A percentile compares a stretch with the other conserved stretches of the same genome.
Conservation (phyloP, 2,797 vertebrate genomes). For the Varecia variegata region DNA sequence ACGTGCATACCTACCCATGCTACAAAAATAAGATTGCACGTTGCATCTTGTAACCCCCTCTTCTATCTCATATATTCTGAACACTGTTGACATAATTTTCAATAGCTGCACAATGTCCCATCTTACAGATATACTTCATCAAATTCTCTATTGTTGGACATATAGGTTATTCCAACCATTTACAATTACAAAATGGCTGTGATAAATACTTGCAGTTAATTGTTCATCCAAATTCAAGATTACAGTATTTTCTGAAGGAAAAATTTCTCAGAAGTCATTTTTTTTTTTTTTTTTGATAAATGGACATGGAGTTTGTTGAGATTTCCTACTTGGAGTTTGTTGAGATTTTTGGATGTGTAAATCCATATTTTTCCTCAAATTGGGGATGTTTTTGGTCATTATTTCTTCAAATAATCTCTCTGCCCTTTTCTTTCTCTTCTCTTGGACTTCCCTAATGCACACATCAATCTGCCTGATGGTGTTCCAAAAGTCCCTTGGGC, state of each 20-base stretch:
- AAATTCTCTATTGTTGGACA: not conserved
- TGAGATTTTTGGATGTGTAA: not conserved
- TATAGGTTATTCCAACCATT: not conserved
- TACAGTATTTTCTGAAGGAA: not conserved
- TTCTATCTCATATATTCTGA: not conserved
- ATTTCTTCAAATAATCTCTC: not conserved
- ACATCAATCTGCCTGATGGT: not conserved
- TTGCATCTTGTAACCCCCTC: not conserved
- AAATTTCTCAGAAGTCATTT: not conserved
- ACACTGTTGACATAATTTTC: not conserved
- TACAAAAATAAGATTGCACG: not conserved
- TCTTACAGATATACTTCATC: not conserved
- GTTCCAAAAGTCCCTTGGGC: not conserved
- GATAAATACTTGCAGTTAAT: not conserved
- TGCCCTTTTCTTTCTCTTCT: not conserved
- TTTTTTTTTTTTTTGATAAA: not conserved
- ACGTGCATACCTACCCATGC: not conserved
- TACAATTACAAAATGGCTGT: not conserved
- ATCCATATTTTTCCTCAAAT: not conserved
- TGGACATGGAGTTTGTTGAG: no score
- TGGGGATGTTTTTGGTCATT: not conserved
- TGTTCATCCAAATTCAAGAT: not conserved
- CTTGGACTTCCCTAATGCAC: not conserved
- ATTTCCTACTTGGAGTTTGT: not conserved
- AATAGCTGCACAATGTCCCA: not conserved